phyloP scores from a whole-genome alignment of 2,888 invertebrate species.

The Agrochola lychnidis region DNA sequence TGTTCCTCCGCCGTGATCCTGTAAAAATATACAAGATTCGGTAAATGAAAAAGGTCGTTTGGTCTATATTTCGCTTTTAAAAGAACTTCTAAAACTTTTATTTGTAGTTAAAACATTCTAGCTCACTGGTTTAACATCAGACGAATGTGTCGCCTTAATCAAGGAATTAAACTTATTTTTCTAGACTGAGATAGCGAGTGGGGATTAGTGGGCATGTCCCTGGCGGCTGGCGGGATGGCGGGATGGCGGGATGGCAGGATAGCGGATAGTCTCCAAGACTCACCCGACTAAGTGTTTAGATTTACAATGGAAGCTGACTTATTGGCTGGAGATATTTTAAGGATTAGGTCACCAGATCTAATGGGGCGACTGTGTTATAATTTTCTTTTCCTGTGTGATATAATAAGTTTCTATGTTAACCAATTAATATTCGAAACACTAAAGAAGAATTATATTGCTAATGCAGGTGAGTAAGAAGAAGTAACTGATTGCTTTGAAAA shows the following conservation, averaged over 20 bases:
- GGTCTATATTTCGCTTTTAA: neutral
- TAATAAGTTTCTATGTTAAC: neutral
- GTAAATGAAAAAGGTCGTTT: neutral
- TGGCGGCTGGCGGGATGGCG: slow-evolving; percentile 30
- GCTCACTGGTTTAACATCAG: slow-evolving; percentile 32
- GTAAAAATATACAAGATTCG: neutral
- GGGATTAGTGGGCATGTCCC: slow-evolving; percentile 54
- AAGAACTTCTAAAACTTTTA: neutral
- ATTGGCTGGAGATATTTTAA: slow-evolving; percentile 32
- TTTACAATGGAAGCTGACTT: slow-evolving; percentile 48
- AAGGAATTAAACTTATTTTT: slow-evolving; percentile 65
- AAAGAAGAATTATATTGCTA: neutral
- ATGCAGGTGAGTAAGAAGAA: neutral
- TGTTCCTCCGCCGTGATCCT: neutral
- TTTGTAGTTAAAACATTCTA: slow-evolving; percentile 13
- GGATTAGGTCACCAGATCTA: slow-evolving; percentile 21
- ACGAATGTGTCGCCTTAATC: slow-evolving; percentile 60
- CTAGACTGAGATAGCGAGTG: slow-evolving; percentile 49
- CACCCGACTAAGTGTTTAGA: slow-evolving; percentile 46
- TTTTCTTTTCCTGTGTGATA: neutral
- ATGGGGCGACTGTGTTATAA: neutral
- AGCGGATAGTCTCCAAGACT: slow-evolving; percentile 21
- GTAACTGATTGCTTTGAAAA: neutral
- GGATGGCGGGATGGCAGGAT: neutral
- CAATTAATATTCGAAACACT: neutral